phyloP scores from a whole-genome alignment of 2,888 invertebrate species.

The Muscina levida region DNA sequence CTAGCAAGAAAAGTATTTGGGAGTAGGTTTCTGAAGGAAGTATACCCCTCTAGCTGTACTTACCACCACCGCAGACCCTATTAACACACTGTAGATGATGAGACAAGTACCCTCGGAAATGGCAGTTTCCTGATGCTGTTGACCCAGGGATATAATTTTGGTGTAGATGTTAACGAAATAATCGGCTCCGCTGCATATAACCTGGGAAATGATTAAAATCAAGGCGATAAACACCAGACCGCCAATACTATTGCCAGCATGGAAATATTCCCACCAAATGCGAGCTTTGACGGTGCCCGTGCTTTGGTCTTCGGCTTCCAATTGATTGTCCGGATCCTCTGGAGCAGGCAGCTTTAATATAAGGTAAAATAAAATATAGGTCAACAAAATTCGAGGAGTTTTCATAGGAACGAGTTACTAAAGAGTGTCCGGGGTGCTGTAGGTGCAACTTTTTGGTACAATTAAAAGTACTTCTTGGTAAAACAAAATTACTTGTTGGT shows the following conservation, averaged over 20 bases:
- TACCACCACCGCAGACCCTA: slow-evolving; percentile 76
- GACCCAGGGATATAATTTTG: slow-evolving; percentile 76
- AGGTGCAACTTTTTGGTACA: no score
- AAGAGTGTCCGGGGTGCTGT: no score
- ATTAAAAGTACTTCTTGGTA: no score
- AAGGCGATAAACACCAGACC: slow-evolving; percentile 80
- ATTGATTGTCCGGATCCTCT: slow-evolving; percentile 65
- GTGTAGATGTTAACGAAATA: slow-evolving; percentile 84
- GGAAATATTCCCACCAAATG: slow-evolving; percentile 80
- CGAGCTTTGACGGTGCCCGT: slow-evolving; percentile 78
- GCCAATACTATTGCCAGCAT: slow-evolving; percentile 81
- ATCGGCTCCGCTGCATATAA: slow-evolving; percentile 82
- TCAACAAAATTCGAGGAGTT: no score
- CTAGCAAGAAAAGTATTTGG: slow-evolving; percentile 6
- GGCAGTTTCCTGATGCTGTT: slow-evolving; percentile 71
- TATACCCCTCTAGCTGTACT: no score
- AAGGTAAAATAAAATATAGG: not conserved
- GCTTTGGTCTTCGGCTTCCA: slow-evolving; percentile 78
- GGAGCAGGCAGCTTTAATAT: not conserved
- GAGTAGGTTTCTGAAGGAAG: not conserved
- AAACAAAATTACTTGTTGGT: no score
- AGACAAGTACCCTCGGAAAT: slow-evolving; percentile 76
- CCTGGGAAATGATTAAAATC: slow-evolving; percentile 81
- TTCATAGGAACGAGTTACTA: not conserved
- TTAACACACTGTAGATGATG: slow-evolving; percentile 77